phyloP scores from a whole-genome alignment of 2,797 vertebrate genomes.

The Cichlasoma orientale region DNA sequence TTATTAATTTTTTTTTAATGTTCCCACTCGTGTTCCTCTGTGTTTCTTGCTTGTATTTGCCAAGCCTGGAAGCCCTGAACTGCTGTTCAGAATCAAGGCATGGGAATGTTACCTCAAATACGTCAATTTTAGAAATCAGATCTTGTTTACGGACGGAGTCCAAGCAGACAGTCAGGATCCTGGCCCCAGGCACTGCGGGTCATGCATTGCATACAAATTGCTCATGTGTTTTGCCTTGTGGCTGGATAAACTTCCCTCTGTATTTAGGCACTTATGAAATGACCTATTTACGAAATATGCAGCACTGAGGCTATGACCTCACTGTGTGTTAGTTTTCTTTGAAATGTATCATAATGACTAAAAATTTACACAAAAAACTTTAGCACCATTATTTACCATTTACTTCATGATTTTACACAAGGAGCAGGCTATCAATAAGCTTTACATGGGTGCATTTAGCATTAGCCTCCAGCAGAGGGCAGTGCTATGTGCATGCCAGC shows the following conservation, averaged over 20 bases:
- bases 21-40: constrained; percentile 10
- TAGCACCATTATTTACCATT: background rate
- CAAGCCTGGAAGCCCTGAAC: constrained; percentile 52
- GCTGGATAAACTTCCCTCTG: constrained; percentile 15
- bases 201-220: constrained; percentile 53
- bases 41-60: constrained; percentile 40
- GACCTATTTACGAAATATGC: constrained; percentile 4
- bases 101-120: constrained; percentile 57
- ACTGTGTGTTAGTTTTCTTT: background rate
- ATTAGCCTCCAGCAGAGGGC: background rate
- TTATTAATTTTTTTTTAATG: background rate
- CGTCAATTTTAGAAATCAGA: constrained; percentile 69
- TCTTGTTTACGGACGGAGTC: constrained; percentile 63
- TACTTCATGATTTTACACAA: background rate
- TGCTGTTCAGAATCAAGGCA: constrained; percentile 34
- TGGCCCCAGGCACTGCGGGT: constrained; percentile 51
- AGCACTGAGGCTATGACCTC: background rate
- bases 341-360: background rate
- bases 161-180: constrained; percentile 59
- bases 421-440: background rate
- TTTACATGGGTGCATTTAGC: background rate
- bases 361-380: background rate
- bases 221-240: constrained; percentile 44
- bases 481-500: background rate
- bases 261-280: constrained; percentile 9